These are phyloP conservation scores for Protophormia terraenovae DNA, from an alignment of 2,888 invertebrate species.

Conservation along the genomic window DNA sequence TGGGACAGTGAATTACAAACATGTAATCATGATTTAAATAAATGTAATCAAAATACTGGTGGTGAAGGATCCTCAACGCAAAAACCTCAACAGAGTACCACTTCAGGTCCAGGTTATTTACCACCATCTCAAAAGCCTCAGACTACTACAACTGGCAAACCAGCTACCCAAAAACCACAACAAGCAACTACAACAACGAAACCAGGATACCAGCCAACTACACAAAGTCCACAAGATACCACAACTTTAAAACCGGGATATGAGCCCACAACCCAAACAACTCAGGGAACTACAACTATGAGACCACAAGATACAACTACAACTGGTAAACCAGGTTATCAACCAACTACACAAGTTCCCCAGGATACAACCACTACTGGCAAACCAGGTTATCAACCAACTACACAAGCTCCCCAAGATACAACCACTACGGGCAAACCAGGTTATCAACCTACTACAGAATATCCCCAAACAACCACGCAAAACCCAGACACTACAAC, in stretches of 20 bases:
- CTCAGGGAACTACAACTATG: constrained; percentile 13
- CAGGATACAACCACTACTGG: constrained; percentile 11
- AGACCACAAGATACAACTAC: constrained; percentile 6
- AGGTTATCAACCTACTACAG: constrained; percentile 45
- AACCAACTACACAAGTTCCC: constrained; percentile 23
- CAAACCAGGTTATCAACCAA: constrained; percentile 25
- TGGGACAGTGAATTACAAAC: constrained; percentile 83
- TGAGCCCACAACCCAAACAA: not conserved
- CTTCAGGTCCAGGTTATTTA: constrained; percentile 47
- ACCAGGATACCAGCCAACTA: constrained; percentile 41
- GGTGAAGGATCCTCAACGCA: constrained; percentile 7
- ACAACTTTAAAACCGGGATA: constrained; percentile 1
- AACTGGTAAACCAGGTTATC: constrained; percentile 17
- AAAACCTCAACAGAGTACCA: constrained; percentile 28
- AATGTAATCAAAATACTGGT: constrained; percentile 70
- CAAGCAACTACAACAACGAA: constrained; percentile 9
- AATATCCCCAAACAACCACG: constrained; percentile 16
- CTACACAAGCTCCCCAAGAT: constrained; percentile 22
- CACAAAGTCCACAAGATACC: not conserved
- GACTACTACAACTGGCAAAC: constrained; percentile 21
- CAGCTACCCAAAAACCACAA: not conserved
- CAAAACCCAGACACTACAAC: constrained; percentile 4
- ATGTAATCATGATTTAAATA: constrained; percentile 78
- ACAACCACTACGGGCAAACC: constrained; percentile 56
- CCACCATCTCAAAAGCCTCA: constrained; percentile 59